Evolutionary conservation across 2,797 vertebrate species (phyloP).

Genomic region (Pithecia hirsuta): DNA sequence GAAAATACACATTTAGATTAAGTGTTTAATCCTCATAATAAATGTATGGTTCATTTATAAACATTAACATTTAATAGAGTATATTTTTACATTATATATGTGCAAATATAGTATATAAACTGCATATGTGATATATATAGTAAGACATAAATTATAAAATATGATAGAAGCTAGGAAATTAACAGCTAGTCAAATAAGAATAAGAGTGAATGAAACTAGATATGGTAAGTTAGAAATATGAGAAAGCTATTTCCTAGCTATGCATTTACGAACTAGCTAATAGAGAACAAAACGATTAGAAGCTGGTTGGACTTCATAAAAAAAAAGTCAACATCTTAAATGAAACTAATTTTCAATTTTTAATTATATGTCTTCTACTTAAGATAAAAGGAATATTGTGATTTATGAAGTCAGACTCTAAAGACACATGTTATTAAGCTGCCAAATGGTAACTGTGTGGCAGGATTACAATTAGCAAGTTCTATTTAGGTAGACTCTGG

Average conservation of each 20-base stretch:
- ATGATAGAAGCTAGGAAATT: not conserved
- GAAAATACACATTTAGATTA: not conserved
- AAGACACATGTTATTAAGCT: not conserved
- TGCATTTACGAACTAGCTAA: not conserved
- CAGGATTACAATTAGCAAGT: not conserved
- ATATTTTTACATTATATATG: not conserved
- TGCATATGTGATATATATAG: not conserved
- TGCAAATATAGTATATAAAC: not conserved
- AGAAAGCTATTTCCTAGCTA: not conserved
- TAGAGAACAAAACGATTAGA: slow-evolving; percentile 5
- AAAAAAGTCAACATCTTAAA: not conserved
- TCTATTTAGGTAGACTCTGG: not conserved
- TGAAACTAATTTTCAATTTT: not conserved
- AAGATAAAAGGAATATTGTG: slow-evolving; percentile 35
- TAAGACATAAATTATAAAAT: not conserved
- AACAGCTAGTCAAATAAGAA: not conserved
- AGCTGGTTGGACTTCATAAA: not conserved
- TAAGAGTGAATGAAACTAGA: not conserved
- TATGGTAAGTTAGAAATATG: not conserved
- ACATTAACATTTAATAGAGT: not conserved
- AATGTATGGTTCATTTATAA: not conserved
- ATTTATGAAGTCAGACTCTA: not conserved
- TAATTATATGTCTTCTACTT: slow-evolving; percentile 6
- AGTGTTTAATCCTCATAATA: slow-evolving; percentile 5
- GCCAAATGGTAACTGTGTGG: not conserved